phyloP scores from a whole-genome alignment of 2,113 vertebrate genomes.

The Dinomys branickii region DNA sequence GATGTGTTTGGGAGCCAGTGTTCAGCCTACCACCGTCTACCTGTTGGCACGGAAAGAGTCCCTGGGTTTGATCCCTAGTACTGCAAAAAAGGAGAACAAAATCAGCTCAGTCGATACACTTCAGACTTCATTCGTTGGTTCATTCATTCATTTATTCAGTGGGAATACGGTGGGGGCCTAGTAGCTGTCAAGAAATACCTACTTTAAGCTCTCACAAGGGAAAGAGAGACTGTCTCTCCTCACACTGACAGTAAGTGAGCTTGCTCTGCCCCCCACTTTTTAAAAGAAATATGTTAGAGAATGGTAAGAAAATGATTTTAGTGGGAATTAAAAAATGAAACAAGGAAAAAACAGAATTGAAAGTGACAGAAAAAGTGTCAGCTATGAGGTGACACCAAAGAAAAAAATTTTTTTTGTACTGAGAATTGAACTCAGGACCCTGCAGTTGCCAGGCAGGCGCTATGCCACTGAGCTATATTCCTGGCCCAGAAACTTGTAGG shows the following conservation, averaged over 20 bases:
- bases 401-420: too few species aligned
- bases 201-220: background rate
- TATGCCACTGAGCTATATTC: too few species aligned
- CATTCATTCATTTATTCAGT: background rate
- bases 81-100: background rate
- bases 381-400: background rate
- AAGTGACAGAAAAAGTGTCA: too few species aligned
- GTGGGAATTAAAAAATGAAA: background rate
- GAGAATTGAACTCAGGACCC: too few species aligned
- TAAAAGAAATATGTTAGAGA: background rate
- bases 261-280: background rate
- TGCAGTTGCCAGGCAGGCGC: too few species aligned
- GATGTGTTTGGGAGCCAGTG: background rate
- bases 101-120: background rate
- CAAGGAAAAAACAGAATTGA: background rate
- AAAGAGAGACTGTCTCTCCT: background rate
- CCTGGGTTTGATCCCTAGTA: background rate
- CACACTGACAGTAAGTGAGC: background rate
- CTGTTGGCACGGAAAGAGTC: background rate
- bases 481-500: background rate
- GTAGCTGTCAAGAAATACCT: too few species aligned
- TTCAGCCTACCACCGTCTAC: fast-evolving
- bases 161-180: background rate
- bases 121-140: background rate
- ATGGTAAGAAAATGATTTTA: background rate